These are phyloP conservation scores for Silurus meridionalis DNA, from an alignment of 2,113 vertebrate species.

Conservation along the genomic window DNA sequence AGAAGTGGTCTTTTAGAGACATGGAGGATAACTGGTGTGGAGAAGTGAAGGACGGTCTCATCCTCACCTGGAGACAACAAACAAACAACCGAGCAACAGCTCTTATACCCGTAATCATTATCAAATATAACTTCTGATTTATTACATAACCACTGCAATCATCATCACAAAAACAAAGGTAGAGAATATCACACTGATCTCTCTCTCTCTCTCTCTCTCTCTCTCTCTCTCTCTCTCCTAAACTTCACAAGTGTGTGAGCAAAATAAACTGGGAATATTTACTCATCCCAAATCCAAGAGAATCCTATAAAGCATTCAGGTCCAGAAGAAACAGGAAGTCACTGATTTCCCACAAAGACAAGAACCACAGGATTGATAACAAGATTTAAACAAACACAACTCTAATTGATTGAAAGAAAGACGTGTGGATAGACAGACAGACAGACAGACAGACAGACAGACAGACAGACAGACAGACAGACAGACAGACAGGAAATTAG, in stretches of 20 bases:
- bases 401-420: neutral
- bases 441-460: neutral
- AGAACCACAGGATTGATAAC: neutral
- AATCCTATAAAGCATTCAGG: neutral
- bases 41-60: slow-evolving; percentile 58
- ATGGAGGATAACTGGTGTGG: slow-evolving; percentile 63
- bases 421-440: neutral
- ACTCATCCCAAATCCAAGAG: neutral
- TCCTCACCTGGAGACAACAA: slow-evolving; percentile 60
- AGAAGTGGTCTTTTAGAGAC: slow-evolving; percentile 64
- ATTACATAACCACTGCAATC: neutral
- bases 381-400: neutral
- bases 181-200: neutral
- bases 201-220: neutral
- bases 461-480: neutral
- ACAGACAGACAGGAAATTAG: neutral
- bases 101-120: neutral
- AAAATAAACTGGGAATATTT: neutral
- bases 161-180: neutral
- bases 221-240: neutral
- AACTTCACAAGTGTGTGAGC: neutral
- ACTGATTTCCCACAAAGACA: neutral
- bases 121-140: neutral
- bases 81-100: neutral
- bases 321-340: neutral